Percentiles rank a stretch among this genome's conserved stretches.
Conservation (phyloP, 2,797 vertebrate species). For the Cryptoblepharus egeriae region DNA sequence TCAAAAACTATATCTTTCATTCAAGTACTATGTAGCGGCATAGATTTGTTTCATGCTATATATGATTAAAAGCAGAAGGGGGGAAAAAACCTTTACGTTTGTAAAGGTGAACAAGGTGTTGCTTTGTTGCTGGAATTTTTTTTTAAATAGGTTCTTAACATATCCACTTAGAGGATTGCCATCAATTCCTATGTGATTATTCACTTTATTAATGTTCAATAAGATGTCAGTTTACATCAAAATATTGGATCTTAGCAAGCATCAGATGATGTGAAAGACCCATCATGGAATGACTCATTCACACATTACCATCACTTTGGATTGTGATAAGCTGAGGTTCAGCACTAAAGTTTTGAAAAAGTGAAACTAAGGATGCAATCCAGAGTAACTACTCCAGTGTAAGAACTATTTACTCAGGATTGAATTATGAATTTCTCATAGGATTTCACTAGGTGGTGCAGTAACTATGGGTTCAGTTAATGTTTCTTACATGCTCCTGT, state of each 20-base stretch:
- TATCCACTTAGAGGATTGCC: too few relatives aligned
- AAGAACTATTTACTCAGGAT: too few relatives aligned
- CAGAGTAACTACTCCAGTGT: too few relatives aligned
- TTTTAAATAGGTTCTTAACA: too few relatives aligned
- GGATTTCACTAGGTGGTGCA: too few relatives aligned
- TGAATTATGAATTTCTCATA: too few relatives aligned
- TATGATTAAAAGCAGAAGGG: constrained; percentile 55
- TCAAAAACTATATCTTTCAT: constrained; percentile 65
- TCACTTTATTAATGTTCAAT: not conserved
- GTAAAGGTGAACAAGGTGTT: constrained; percentile 62
- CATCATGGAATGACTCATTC: not conserved
- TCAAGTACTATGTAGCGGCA: constrained; percentile 64
- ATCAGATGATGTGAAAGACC: not conserved
- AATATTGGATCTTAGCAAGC: not conserved
- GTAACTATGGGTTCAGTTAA: too few relatives aligned
- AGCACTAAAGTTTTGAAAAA: too few relatives aligned
- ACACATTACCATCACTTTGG: not conserved
- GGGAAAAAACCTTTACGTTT: constrained; percentile 69
- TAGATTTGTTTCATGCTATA: constrained; percentile 69
- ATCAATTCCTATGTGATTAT: not conserved
- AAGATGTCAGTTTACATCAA: too few relatives aligned
- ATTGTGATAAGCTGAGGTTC: not conserved
- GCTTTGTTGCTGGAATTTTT: constrained; percentile 37
- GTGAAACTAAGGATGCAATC: too few relatives aligned
- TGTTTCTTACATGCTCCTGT: too few relatives aligned